Evolutionary conservation across 1,140 invertebrate species (phyloP).

Genomic region (Dinothrombium tinctorium): DNA sequence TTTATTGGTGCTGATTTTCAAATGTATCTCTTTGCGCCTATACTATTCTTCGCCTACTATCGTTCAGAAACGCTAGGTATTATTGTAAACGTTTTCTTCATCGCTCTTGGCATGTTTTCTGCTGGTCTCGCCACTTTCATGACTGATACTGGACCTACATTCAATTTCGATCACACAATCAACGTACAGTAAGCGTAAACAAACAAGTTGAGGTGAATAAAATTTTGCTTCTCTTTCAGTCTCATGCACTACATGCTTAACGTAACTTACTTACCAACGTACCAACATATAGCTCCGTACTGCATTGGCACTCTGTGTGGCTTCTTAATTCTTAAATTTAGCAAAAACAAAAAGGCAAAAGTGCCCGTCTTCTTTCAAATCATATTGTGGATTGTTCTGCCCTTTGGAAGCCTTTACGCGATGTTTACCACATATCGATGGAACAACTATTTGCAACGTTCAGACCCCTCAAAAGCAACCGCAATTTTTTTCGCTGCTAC

Average conservation of each 20-base stretch:
- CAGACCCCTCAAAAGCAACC: background rate
- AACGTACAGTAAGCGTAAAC: background rate
- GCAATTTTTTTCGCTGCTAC: too few relatives aligned
- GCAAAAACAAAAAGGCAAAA: background rate
- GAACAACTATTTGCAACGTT: conserved; percentile 1
- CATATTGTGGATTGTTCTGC: conserved; percentile 1
- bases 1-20: conserved; percentile 10
- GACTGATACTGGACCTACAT: background rate
- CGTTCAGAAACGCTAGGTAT: background rate
- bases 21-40: conserved; percentile 8
- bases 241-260: conserved; percentile 3
- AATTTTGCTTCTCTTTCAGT: background rate
- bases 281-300: conserved; percentile 10
- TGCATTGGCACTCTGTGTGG: conserved; percentile 6
- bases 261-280: conserved; percentile 5
- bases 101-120: background rate
- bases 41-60: conserved; percentile 7
- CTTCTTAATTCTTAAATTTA: conserved; percentile 1
- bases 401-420: background rate
- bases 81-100: background rate
- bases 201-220: background rate
- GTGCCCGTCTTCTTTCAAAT: conserved; percentile 1
- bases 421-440: conserved; percentile 7
- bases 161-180: background rate
- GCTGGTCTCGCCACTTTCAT: background rate